A percentile compares a stretch with the other conserved stretches of the same genome.
These are phyloP conservation scores for Macrobrachium rosenbergii DNA, from an alignment of 1,140 invertebrate genomes.

Conservation along the genomic window DNA sequence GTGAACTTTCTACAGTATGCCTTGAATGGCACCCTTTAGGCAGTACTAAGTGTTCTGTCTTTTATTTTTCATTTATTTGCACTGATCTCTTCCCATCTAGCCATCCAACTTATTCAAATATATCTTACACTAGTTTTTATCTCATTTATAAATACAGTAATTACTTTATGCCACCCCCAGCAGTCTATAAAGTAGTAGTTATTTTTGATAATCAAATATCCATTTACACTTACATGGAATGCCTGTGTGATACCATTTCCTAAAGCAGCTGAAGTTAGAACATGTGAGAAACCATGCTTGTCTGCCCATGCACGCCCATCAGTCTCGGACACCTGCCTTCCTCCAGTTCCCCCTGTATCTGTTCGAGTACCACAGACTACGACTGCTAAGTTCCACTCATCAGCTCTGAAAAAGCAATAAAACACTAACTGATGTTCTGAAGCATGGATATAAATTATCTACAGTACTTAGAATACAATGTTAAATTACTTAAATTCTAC, in stretches of 20 bases:
- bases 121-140: too few relatives aligned
- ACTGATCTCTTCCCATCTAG: too few relatives aligned
- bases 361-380: slow-evolving; percentile 52
- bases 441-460: too few relatives aligned
- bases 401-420: neutral
- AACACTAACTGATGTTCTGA: neutral
- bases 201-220: too few relatives aligned
- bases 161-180: too few relatives aligned
- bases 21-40: too few relatives aligned
- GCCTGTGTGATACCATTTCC: slow-evolving; percentile 61
- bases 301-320: slow-evolving; percentile 63
- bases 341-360: slow-evolving; percentile 56
- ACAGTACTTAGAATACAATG: neutral
- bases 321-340: slow-evolving; percentile 56
- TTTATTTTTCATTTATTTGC: too few relatives aligned
- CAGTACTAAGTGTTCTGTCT: too few relatives aligned
- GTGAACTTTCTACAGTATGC: too few relatives aligned
- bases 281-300: slow-evolving; percentile 54
- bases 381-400: slow-evolving; percentile 40
- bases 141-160: too few relatives aligned
- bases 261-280: slow-evolving; percentile 63
- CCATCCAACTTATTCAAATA: too few relatives aligned
- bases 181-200: too few relatives aligned
- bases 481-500: neutral
- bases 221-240: slow-evolving; percentile 36